Conservation (phyloP, 2,888 invertebrate species). For the Eilema sororculum region DNA sequence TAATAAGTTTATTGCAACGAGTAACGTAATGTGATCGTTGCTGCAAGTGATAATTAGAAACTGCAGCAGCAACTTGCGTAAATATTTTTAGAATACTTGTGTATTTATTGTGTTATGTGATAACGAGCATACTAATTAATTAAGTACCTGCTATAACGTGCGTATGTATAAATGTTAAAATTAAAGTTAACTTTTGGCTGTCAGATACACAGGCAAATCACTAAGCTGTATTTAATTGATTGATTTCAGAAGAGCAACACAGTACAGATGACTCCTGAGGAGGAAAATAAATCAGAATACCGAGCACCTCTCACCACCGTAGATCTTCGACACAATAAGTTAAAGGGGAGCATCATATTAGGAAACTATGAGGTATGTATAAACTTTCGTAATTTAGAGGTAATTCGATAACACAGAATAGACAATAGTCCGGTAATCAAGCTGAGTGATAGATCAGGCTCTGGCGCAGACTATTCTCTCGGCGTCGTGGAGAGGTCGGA, state of each 20-base stretch:
- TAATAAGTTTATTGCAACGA: neutral
- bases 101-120: neutral
- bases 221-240: neutral
- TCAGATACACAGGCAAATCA: no score
- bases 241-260: conserved; percentile 62
- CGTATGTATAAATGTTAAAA: no score
- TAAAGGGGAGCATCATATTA: conserved; percentile 94
- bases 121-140: no score
- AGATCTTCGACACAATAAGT: conserved; percentile 91
- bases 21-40: neutral
- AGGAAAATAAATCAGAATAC: conserved; percentile 73
- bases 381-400: no score
- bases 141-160: no score
- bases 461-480: no score
- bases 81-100: neutral
- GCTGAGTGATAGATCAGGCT: no score
- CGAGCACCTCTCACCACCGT: conserved; percentile 89
- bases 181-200: neutral
- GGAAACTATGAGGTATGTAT: conserved; percentile 93
- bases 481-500: no score
- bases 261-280: conserved; percentile 72
- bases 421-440: neutral
- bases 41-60: neutral
- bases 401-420: neutral
- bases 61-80: neutral